Evolutionary conservation across 2,113 vertebrate genomes (phyloP).

Genomic region (Dolichotis patagonum): DNA sequence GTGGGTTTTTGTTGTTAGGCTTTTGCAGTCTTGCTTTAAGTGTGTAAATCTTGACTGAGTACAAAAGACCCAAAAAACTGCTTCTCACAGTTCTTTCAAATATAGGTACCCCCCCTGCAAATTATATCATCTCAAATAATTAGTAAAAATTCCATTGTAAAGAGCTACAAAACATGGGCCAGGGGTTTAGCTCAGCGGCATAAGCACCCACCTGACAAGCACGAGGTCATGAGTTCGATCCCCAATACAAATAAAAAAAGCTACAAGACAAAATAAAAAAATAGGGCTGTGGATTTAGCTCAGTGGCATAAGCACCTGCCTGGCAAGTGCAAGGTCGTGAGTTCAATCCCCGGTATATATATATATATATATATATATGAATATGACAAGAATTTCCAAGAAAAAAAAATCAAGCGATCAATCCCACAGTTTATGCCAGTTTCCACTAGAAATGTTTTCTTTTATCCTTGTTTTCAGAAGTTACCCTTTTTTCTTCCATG

Average conservation of each 20-base stretch:
- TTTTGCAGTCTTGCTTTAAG: not conserved
- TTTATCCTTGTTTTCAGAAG: conserved; percentile 42
- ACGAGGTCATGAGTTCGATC: too few species aligned
- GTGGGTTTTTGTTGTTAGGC: too few species aligned
- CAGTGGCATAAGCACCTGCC: too few species aligned
- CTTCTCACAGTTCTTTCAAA: conserved; percentile 19
- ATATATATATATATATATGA: too few species aligned
- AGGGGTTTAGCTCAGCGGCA: too few species aligned
- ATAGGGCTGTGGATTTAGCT: too few species aligned
- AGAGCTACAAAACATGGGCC: not conserved
- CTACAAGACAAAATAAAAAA: not conserved
- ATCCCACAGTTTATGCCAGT: conserved; percentile 13
- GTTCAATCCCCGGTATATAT: too few species aligned
- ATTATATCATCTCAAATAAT: not conserved
- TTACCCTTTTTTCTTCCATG: not conserved
- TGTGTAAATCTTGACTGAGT: not conserved
- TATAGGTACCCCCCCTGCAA: not conserved
- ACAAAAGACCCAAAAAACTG: not conserved
- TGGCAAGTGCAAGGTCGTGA: too few species aligned
- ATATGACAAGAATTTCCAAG: conserved; percentile 13
- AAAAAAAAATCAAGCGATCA: conserved; percentile 42
- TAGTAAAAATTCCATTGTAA: not conserved
- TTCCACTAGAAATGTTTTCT: conserved; percentile 10
- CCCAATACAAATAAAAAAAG: too few species aligned
- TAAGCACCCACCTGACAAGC: too few species aligned